Conservation (phyloP, 2,888 invertebrate species). For the Dioctria rufipes region DNA sequence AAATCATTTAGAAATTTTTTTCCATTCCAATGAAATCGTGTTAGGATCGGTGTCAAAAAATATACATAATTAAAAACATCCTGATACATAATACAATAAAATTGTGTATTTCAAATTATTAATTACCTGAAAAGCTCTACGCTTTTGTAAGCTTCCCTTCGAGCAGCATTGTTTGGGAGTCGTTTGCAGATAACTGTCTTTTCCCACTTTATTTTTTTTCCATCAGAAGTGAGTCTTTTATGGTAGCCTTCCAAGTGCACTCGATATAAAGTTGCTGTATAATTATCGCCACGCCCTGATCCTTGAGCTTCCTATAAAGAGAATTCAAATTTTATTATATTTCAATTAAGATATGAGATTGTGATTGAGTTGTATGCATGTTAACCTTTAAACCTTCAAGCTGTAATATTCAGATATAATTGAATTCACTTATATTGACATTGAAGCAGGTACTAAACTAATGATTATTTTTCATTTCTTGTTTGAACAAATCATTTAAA, state of each 20-base stretch:
- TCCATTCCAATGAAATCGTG: no score
- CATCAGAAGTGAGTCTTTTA: slow-evolving; percentile 62
- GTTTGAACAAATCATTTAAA: no score
- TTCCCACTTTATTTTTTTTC: slow-evolving; percentile 75
- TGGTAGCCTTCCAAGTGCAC: slow-evolving; percentile 75
- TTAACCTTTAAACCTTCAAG: no score
- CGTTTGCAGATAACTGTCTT: slow-evolving; percentile 81
- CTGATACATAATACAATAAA: not conserved
- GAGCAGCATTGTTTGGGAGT: slow-evolving; percentile 77
- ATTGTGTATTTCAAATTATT: not conserved
- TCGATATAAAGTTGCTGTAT: slow-evolving; percentile 82
- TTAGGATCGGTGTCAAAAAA: no score
- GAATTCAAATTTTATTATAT: slow-evolving; percentile 2
- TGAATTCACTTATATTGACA: no score
- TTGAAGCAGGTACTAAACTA: no score
- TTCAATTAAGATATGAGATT: no score
- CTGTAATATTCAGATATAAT: no score
- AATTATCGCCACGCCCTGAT: slow-evolving; percentile 83
- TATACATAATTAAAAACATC: no score
- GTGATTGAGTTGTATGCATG: no score
- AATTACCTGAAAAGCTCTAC: slow-evolving; percentile 77
- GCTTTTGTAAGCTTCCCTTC: slow-evolving; percentile 81
- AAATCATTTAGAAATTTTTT: no score
- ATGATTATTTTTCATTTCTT: no score
- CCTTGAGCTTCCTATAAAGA: slow-evolving; percentile 76